Conservation (phyloP, 2,113 vertebrate genomes). For the Pomatostomus ruficeps region DNA sequence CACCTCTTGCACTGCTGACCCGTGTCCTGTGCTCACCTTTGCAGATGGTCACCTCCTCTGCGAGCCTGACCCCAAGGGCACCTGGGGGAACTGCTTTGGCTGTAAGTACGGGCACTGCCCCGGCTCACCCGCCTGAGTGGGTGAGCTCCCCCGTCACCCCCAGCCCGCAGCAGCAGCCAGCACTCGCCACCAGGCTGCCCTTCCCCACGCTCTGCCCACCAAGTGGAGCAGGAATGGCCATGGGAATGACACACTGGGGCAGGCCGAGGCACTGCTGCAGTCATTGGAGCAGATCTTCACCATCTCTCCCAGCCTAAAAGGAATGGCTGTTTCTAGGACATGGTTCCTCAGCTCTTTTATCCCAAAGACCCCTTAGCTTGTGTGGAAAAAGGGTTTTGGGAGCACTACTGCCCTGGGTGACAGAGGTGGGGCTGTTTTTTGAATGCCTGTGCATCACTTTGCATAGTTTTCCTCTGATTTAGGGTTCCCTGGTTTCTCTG, state of each 20-base stretch:
- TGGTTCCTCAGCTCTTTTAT: neutral
- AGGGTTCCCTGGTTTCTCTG: neutral
- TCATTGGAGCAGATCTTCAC: neutral
- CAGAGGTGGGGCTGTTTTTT: neutral
- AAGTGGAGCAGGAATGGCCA: accelerated
- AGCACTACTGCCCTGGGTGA: neutral
- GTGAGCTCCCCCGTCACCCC: neutral
- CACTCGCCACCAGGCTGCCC: accelerated
- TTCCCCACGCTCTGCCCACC: accelerated
- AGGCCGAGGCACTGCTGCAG: neutral
- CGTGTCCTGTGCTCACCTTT: neutral
- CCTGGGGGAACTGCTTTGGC: slow-evolving; percentile 85
- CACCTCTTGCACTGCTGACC: accelerated
- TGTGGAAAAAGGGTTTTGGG: neutral
- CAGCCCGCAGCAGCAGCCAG: neutral
- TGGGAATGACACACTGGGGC: accelerated
- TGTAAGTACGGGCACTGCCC: slow-evolving; percentile 67
- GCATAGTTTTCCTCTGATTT: neutral
- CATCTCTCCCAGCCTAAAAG: neutral
- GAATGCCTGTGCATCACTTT: neutral
- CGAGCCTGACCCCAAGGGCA: slow-evolving; percentile 69
- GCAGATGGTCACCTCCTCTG: slow-evolving; percentile 79
- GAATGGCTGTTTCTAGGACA: neutral
- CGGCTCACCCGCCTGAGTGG: accelerated
- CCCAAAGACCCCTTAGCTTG: neutral